Base-by-base conservation (phyloP, 1,140 invertebrate species). In the Drosophila sturtevanti region DNA sequence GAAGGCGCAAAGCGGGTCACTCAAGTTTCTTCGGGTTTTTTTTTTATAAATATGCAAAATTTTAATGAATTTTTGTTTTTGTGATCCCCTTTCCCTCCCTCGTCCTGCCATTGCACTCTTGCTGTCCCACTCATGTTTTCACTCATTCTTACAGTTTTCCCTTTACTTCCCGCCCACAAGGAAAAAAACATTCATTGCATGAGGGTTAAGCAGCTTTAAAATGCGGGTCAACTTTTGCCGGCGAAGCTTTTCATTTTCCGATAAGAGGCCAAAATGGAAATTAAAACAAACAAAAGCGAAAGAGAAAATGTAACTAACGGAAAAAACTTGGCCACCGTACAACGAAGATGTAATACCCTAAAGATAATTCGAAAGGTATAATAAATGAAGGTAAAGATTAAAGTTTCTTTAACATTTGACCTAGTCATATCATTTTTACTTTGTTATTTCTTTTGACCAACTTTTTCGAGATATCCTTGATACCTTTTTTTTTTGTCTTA, bases 1-100 rank as follows among this genome's bases (percentile, higher is more conserved):
- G 55, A 77, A 79, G 76, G 76, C 56, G 61, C 35, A 63, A 52
- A 69, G 67, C 51, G 76, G 84, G 84, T 89, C 84, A 87, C 77
- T 87, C 67, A 79, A 89, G 79, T 84, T 87, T 21, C 41, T 48
- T 48, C 18, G 18, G 18, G 12, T 18, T 48, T 11, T 35, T 35
- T 48, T 48, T 48, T 85, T 82, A 84, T 79, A 87, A 89, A 89
- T 87, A 87, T 87, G 79, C 84, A 87, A 87, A 87, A 87, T 87
- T 87, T 87, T 87, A 87, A 87, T 87, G 84, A 87, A 87, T 87
- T 87, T 87, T 87, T 84, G 79, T 87, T 84, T 82, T 63, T 61
- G 51, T 38, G 65, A 68, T 54, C 14, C 48, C 58, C 66, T 6
- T 56, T 38, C 67, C 65, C 62, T 44, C 54, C 48, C 9, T 62